Base-by-base conservation (phyloP, 1,140 invertebrate species). In the Thaumetopoea pityocampa region DNA sequence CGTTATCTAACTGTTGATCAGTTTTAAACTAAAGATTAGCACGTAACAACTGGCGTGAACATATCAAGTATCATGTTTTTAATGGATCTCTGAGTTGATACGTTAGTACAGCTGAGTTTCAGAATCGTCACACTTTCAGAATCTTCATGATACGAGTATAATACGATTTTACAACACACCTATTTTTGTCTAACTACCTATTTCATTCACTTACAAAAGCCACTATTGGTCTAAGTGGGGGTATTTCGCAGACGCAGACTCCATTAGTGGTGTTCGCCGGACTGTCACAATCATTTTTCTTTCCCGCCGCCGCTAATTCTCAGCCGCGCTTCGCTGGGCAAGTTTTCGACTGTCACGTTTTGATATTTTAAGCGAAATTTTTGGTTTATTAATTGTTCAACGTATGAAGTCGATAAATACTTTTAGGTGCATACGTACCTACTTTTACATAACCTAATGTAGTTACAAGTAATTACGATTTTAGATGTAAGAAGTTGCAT, bases 261-360 rank as follows among this genome's bases (percentile, higher is more conserved):
- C 79, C 79, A 83, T 83, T 83, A 83, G 74, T 61, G 69, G 56
- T 73, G 77, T 67, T 72, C 77, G 74, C 68, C 77, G 79, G 77
- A 81, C 79, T 84, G 79, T 84, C 80, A 81, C 80, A 84, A 80
- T 84, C 74, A 81, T 84, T 84, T 83, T 83, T 83, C 77, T 83
- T 83, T 81, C 66, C 71, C 74, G 74, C 74, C 69, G 71, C 70
- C 56, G 74, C 79, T 83, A 81, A 83, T 83, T 83, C 79, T 78
- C 74, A 63, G 65, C 72, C 61, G 54, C 74, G 71, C 72, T 81
- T 68, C 71, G 70, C 63, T 79, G 70, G 64, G 32, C 63, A 57
- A 58, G 14, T 27, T 77, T 26, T 5, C 29, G 44, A 15, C 15
- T 0, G 8, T 35, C 5, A 17, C 1, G 8, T 57, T 45, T 72